Conservation (phyloP, 2,888 invertebrate species). For the Aporophyla nigra region DNA sequence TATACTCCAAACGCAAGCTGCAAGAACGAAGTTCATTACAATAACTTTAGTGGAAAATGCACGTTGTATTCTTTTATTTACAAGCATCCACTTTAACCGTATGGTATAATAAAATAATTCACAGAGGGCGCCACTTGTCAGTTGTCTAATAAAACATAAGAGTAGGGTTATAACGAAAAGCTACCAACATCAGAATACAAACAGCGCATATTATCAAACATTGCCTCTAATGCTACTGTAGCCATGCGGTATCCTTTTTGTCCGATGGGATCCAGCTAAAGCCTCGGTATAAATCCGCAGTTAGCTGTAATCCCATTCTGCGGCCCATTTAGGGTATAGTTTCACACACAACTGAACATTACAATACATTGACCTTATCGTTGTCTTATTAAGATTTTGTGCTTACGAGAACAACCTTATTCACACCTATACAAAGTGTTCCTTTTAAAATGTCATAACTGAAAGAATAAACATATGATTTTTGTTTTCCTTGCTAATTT, state of each 20-base stretch:
- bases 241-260: slow-evolving; percentile 79
- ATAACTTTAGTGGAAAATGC: not conserved
- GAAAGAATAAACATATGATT: too few species aligned
- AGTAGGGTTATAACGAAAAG: slow-evolving; percentile 43
- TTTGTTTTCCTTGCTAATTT: too few species aligned
- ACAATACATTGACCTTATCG: slow-evolving; percentile 76
- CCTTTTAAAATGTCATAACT: too few species aligned
- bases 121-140: slow-evolving; percentile 61
- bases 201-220: slow-evolving; percentile 80
- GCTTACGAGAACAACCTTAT: slow-evolving; percentile 29
- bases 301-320: slow-evolving; percentile 85
- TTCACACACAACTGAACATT: slow-evolving; percentile 81
- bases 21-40: too few species aligned
- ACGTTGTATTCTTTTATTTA: not conserved
- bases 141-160: slow-evolving; percentile 44
- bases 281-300: slow-evolving; percentile 86
- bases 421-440: not conserved
- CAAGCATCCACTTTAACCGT: not conserved
- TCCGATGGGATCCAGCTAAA: slow-evolving; percentile 82
- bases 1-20: too few species aligned
- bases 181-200: slow-evolving; percentile 69
- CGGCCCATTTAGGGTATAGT: slow-evolving; percentile 79
- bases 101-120: slow-evolving; percentile 23
- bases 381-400: slow-evolving; percentile 67
- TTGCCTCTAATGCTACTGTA: slow-evolving; percentile 78